Evolutionary conservation across 2,888 invertebrate species (phyloP).

Genomic region (Cryptus armator): DNA sequence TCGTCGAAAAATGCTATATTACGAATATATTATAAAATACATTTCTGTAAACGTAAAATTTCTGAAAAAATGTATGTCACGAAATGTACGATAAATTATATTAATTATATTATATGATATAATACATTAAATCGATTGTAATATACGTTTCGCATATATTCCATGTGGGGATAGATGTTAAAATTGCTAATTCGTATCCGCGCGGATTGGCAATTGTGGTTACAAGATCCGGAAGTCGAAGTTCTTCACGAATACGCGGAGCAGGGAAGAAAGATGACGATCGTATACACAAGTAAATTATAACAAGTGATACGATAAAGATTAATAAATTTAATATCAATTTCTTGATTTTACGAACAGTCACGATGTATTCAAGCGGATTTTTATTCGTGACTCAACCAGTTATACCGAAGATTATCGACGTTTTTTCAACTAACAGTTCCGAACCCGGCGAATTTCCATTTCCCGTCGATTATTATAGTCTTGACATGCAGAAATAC

Average conservation of each 20-base stretch:
- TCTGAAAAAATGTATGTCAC: no score
- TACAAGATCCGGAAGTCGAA: conserved; percentile 13
- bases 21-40: no score
- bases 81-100: no score
- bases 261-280: conserved; percentile 43
- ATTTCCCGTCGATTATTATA: neutral
- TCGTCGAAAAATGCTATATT: no score
- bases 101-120: no score
- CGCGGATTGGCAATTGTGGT: conserved; percentile 48
- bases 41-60: no score
- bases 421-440: neutral
- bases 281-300: conserved; percentile 41
- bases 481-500: conserved; percentile 1
- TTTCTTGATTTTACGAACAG: neutral
- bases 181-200: conserved; percentile 35
- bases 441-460: neutral
- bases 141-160: no score
- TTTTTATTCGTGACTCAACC: neutral
- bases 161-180: conserved; percentile 19
- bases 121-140: no score
- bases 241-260: conserved; percentile 55
- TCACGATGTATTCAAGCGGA: neutral
- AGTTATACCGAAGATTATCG: neutral
- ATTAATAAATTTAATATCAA: neutral
- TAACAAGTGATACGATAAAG: neutral